phyloP scores from a whole-genome alignment of 1,140 invertebrate species.

The Schlechtendalia chinensis region DNA sequence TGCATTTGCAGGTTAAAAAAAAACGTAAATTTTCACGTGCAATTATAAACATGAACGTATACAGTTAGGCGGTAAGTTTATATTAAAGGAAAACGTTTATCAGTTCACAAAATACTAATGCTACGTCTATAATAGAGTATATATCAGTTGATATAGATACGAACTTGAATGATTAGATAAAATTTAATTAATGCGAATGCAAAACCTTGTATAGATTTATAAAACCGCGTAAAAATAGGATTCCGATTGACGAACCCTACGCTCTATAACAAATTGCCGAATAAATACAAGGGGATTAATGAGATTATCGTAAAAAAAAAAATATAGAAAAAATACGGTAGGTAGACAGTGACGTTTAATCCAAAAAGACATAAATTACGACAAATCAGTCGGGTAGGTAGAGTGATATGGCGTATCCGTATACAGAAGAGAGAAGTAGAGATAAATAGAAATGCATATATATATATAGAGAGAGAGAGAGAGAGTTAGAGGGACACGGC shows the following conservation, averaged over 20 bases:
- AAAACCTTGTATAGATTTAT: neutral
- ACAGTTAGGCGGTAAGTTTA: too few species aligned
- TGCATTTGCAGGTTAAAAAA: too few species aligned
- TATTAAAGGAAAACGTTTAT: too few species aligned
- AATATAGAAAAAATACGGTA: neutral
- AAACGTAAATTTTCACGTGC: too few species aligned
- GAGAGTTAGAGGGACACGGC: neutral
- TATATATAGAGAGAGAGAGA: neutral
- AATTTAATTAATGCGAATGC: neutral
- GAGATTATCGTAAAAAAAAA: neutral
- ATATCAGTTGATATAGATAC: too few species aligned
- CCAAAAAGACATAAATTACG: slow-evolving; percentile 25
- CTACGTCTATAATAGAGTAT: too few species aligned
- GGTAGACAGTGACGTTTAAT: neutral
- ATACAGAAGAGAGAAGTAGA: neutral
- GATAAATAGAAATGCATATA: neutral
- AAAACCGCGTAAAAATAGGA: neutral
- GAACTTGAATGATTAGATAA: neutral
- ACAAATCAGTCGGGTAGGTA: neutral
- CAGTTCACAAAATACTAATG: too few species aligned
- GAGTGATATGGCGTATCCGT: neutral
- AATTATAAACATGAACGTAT: too few species aligned
- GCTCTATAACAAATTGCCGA: neutral
- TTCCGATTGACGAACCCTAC: neutral
- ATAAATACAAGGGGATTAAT: neutral